These are phyloP conservation scores for Sclerurus mexicanus DNA, from an alignment of 2,113 vertebrate species.

Conservation along the genomic window DNA sequence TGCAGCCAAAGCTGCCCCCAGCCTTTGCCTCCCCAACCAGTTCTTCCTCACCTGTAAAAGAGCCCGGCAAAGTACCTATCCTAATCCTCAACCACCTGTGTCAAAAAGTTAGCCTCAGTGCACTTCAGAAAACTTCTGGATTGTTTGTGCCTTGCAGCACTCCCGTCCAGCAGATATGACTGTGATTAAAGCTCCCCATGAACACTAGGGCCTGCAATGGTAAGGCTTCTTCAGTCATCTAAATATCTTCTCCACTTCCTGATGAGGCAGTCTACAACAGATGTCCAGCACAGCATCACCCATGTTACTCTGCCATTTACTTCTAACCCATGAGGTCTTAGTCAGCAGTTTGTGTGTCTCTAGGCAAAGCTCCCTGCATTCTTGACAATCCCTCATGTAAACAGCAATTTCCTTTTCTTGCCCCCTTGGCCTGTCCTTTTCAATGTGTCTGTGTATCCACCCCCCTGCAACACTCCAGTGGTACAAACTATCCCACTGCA, in stretches of 20 bases:
- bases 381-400: not conserved
- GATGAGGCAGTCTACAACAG: not conserved
- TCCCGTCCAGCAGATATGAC: not conserved
- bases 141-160: not conserved
- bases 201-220: not conserved
- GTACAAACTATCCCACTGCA: not conserved
- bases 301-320: not conserved
- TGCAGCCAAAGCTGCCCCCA: not conserved
- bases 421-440: not conserved
- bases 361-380: not conserved
- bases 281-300: not conserved
- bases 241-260: not conserved
- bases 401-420: not conserved
- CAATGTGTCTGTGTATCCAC: not conserved
- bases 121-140: not conserved
- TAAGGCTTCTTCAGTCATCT: not conserved
- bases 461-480: not conserved
- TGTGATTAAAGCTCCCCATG: not conserved
- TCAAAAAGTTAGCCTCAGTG: not conserved
- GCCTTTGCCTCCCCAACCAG: not conserved
- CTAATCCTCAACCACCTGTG: not conserved
- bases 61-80: not conserved
- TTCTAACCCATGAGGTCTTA: not conserved
- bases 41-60: not conserved
- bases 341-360: not conserved